A percentile compares a stretch with the other conserved stretches of the same genome.
These are phyloP conservation scores for Drosophila ezoana DNA, from an alignment of 2,888 invertebrate genomes.

Conservation along the genomic window DNA sequence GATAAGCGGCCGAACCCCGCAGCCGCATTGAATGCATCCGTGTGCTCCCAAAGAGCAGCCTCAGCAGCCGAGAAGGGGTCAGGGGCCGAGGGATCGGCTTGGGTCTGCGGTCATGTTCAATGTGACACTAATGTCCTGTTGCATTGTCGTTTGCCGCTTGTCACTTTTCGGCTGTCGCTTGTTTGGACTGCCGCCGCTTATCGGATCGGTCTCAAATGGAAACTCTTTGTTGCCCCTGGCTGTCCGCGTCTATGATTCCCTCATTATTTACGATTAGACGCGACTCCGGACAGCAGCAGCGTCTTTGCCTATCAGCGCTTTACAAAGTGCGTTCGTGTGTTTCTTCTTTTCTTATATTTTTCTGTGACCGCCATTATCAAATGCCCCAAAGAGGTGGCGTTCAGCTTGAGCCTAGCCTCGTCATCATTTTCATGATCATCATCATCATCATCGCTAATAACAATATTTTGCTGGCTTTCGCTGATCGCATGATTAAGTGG, in stretches of 20 bases:
- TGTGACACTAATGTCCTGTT: conserved; percentile 81
- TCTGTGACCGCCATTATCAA: conserved; percentile 39
- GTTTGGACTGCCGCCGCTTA: conserved; percentile 41
- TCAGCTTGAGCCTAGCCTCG: not conserved
- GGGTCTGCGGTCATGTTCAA: conserved; percentile 69
- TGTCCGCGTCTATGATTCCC: conserved; percentile 50
- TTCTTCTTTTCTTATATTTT: conserved; percentile 18
- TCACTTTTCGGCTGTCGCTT: conserved; percentile 14
- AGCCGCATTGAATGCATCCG: conserved; percentile 34
- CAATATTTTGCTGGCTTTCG: conserved; percentile 74
- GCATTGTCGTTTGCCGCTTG: conserved; percentile 63
- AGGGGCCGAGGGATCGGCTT: conserved; percentile 13
- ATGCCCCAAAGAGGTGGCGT: conserved; percentile 23
- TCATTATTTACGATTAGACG: conserved; percentile 72
- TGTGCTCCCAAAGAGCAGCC: conserved; percentile 69
- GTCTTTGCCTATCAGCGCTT: conserved; percentile 45
- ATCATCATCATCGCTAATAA: conserved; percentile 54
- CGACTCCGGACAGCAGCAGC: conserved; percentile 17
- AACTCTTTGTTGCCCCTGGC: conserved; percentile 38
- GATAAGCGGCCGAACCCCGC: conserved; percentile 34
- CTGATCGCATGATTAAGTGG: conserved; percentile 66
- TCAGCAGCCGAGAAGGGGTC: conserved; percentile 12
- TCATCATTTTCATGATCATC: conserved; percentile 4
- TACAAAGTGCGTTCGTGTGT: conserved; percentile 66
- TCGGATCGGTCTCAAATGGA: conserved; percentile 46